Conservation (phyloP, 2,888 invertebrate genomes). For the Lycia hirtaria region DNA sequence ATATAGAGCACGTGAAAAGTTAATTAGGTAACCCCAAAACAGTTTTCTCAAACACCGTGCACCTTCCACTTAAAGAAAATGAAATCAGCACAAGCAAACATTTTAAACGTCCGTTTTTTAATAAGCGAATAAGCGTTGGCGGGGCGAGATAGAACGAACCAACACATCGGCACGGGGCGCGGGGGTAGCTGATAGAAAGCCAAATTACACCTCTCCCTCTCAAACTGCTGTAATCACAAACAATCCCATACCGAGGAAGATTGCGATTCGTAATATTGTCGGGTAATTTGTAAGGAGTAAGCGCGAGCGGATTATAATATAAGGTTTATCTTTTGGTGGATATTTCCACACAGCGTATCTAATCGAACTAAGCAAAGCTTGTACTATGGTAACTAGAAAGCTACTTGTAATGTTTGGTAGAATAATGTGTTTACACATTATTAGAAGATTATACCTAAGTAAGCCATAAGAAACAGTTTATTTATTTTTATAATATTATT, state of each 20-base stretch:
- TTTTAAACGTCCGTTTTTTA: constrained; percentile 46
- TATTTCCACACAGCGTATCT: no score
- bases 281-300: constrained; percentile 12
- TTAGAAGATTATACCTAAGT: no score
- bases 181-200: constrained; percentile 58
- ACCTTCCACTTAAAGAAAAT: constrained; percentile 26
- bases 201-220: constrained; percentile 65
- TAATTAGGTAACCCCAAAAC: constrained; percentile 8
- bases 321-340: no score
- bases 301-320: constrained; percentile 10
- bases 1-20: not conserved
- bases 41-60: constrained; percentile 2
- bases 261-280: constrained; percentile 69
- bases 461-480: no score
- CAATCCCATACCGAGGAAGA: constrained; percentile 70
- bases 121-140: constrained; percentile 56
- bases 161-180: not conserved
- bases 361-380: no score
- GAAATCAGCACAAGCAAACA: constrained; percentile 38
- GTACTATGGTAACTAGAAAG: no score
- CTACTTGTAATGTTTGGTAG: no score
- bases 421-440: no score
- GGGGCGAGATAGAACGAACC: constrained; percentile 34
- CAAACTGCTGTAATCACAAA: constrained; percentile 73
- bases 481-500: no score